Percentiles rank a stretch among this genome's conserved stretches.
phyloP scores from a whole-genome alignment of 2,113 vertebrate genomes.

The Pseudopodoces humilis region DNA sequence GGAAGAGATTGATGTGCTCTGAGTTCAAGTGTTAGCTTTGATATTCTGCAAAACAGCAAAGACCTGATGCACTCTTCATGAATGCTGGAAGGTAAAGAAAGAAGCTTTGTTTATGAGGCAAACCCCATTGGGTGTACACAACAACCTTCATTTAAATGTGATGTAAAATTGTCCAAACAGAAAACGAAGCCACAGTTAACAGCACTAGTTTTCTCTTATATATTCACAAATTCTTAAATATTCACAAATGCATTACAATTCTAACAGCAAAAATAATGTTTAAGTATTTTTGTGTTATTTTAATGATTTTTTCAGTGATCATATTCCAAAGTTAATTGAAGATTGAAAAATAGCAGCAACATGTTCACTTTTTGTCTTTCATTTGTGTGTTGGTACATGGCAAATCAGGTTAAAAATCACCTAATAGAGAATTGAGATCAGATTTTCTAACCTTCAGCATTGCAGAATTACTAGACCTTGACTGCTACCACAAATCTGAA shows the following conservation, averaged over 20 bases:
- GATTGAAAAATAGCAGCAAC: neutral
- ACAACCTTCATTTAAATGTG: neutral
- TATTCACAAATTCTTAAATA: neutral
- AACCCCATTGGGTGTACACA: neutral
- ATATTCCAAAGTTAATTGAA: neutral
- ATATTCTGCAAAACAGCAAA: neutral
- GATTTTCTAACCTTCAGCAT: neutral
- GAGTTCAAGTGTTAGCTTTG: neutral
- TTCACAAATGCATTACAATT: neutral
- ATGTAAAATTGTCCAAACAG: neutral
- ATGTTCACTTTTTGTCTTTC: neutral
- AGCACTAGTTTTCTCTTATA: neutral
- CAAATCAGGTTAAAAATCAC: neutral
- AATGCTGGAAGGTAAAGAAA: neutral
- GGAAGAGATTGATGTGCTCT: neutral
- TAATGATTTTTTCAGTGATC: neutral
- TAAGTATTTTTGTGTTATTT: neutral
- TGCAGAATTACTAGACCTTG: neutral
- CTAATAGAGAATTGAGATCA: neutral
- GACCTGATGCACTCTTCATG: neutral
- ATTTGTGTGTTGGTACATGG: neutral
- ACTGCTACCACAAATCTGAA: conserved; percentile 5
- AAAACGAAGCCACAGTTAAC: neutral
- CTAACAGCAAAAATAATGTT: neutral
- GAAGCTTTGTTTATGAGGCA: neutral